These are phyloP conservation scores for Rotaria magnacalcarata DNA, from an alignment of 2,888 invertebrate species.

Conservation along the genomic window DNA sequence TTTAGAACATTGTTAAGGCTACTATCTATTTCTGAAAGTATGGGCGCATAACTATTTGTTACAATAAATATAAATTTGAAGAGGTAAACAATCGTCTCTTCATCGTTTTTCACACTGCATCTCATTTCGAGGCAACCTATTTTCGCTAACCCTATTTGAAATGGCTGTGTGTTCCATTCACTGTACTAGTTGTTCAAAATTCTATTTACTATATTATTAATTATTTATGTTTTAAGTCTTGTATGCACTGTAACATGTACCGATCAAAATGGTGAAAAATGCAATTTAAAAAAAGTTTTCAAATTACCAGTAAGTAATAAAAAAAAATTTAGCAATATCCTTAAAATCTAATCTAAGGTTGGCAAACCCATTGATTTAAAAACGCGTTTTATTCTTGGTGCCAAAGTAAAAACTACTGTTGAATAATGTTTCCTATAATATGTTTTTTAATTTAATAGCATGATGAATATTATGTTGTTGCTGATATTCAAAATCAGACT, in stretches of 20 bases:
- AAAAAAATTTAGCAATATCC: no score
- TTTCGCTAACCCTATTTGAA: no score
- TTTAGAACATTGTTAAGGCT: no score
- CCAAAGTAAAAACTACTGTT: not conserved
- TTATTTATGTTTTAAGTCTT: constrained; percentile 64
- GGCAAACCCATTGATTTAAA: constrained; percentile 24
- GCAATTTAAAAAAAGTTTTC: constrained; percentile 86
- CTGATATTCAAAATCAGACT: constrained; percentile 85
- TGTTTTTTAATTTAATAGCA: constrained; percentile 60
- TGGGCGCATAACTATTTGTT: no score
- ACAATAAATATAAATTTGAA: no score
- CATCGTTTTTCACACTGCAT: no score
- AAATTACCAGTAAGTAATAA: constrained; percentile 69
- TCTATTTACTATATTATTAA: no score
- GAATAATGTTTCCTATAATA: not conserved
- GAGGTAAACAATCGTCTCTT: no score
- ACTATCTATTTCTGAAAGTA: no score
- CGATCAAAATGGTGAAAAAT: constrained; percentile 66
- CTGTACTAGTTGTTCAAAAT: no score
- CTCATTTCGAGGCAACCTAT: no score
- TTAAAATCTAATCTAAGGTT: not conserved
- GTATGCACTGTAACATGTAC: constrained; percentile 91
- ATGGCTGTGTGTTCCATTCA: no score
- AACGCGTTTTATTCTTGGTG: not conserved
- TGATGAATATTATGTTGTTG: constrained; percentile 70